Conservation (phyloP, 1,140 invertebrate species). For the Oscheius sp. region DNA sequence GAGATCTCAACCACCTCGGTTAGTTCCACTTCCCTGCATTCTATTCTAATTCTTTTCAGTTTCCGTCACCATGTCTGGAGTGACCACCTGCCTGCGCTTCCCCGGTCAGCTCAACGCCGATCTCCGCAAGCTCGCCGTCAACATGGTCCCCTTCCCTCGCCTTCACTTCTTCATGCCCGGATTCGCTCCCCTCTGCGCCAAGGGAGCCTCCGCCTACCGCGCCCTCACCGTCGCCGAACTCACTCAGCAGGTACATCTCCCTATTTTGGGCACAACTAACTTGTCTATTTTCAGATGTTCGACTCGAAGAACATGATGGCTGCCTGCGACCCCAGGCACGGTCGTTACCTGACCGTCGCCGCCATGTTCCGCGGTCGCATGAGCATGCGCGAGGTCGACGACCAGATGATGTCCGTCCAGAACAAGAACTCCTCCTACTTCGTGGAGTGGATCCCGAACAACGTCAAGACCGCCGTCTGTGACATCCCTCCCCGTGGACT, state of each 20-base stretch:
- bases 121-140: constrained; percentile 86
- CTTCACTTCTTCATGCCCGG: constrained; percentile 94
- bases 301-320: constrained; percentile 82
- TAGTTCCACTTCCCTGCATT: neutral
- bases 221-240: constrained; percentile 82
- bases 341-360: constrained; percentile 86
- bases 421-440: constrained; percentile 71
- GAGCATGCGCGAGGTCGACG: constrained; percentile 75
- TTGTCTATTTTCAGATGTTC: constrained; percentile 91
- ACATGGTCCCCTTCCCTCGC: constrained; percentile 90
- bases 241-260: constrained; percentile 78
- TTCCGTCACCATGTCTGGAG: constrained; percentile 77
- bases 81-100: constrained; percentile 71
- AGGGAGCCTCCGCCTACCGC: constrained; percentile 69
- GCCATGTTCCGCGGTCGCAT: constrained; percentile 88
- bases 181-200: constrained; percentile 83
- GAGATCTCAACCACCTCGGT: constrained; percentile 73
- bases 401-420: constrained; percentile 69
- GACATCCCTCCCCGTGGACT: constrained; percentile 67
- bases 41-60: constrained; percentile 61
- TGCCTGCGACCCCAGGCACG: constrained; percentile 79
- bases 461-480: constrained; percentile 72
- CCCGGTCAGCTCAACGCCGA: constrained; percentile 72
- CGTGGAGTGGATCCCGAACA: constrained; percentile 73
- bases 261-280: constrained; percentile 9